Conservation (phyloP, 2,797 vertebrate genomes). For the Ctenochaetus hawaiiensis region DNA sequence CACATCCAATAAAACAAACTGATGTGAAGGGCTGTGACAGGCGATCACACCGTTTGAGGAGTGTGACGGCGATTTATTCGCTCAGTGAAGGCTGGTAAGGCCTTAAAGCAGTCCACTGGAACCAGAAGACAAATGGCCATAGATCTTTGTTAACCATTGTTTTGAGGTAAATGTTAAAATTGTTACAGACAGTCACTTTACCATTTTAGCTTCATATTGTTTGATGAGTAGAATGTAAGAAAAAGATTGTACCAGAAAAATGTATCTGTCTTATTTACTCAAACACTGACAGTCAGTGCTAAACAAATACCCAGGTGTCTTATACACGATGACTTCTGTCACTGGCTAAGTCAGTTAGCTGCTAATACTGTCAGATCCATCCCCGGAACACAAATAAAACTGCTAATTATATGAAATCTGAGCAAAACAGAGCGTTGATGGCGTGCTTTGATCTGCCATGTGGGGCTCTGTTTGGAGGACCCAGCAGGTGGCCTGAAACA, state of each 20-base stretch:
- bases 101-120: slow-evolving; percentile 68
- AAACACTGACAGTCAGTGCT: not conserved
- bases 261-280: not conserved
- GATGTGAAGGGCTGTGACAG: slow-evolving; percentile 80
- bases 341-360: slow-evolving; percentile 37
- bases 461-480: slow-evolving; percentile 55
- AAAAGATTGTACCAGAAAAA: not conserved
- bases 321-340: slow-evolving; percentile 37
- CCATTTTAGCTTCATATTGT: slow-evolving; percentile 8
- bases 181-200: not conserved
- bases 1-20: slow-evolving; percentile 79
- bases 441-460: slow-evolving; percentile 62
- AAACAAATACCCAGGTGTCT: slow-evolving; percentile 32
- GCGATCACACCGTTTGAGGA: slow-evolving; percentile 77
- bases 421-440: slow-evolving; percentile 39
- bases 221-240: not conserved
- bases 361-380: slow-evolving; percentile 39
- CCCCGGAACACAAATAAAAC: slow-evolving; percentile 35
- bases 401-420: slow-evolving; percentile 53
- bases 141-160: slow-evolving; percentile 50
- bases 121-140: slow-evolving; percentile 68
- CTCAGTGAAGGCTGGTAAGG: slow-evolving; percentile 70
- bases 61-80: slow-evolving; percentile 75
- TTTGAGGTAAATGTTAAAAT: slow-evolving; percentile 27
- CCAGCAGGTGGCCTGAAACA: slow-evolving; percentile 64